phyloP scores from a whole-genome alignment of 2,113 vertebrate genomes.

The Chlorodrepanis virens region DNA sequence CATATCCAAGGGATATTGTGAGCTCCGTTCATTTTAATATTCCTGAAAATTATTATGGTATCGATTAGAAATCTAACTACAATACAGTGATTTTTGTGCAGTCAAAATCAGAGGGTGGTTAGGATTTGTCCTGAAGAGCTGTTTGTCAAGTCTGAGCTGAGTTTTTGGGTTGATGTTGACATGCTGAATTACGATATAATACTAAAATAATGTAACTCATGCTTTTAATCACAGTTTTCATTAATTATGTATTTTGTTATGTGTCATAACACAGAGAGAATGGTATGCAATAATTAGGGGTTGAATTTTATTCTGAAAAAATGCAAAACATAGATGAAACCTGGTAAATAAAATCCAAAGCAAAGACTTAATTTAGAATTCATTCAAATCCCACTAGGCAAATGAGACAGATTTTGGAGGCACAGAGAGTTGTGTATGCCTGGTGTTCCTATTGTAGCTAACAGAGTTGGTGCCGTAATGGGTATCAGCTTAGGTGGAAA shows the following conservation, averaged over 20 bases:
- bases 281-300: background rate
- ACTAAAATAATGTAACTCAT: background rate
- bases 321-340: background rate
- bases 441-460: background rate
- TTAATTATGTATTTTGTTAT: background rate
- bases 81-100: background rate
- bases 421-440: background rate
- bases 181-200: background rate
- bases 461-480: background rate
- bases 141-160: background rate
- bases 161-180: background rate
- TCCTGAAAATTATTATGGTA: background rate
- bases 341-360: background rate
- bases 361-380: background rate
- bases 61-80: background rate
- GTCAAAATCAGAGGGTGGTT: background rate
- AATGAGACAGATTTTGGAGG: background rate
- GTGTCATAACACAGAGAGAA: background rate
- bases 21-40: background rate
- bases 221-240: background rate
- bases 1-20: background rate
- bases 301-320: background rate
- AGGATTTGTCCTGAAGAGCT: background rate
- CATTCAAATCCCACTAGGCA: background rate
- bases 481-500: background rate